Base-by-base conservation (phyloP, 2,797 vertebrate genomes). In the Melanotaenia boesemani region DNA sequence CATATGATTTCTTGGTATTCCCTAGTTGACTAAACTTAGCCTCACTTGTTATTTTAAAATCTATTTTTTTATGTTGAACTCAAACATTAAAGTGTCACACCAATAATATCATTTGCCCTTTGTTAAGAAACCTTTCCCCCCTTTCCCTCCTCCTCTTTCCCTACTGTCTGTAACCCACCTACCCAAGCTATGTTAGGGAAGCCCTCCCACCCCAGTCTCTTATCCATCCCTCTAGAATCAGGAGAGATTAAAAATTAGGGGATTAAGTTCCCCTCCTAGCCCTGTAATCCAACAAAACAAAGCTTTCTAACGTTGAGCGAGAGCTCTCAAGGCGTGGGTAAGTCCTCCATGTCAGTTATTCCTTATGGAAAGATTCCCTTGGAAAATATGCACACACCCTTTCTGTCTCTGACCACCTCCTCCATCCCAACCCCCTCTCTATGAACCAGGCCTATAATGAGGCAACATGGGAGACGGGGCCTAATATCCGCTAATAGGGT, bases 221-320 rank as follows among this genome's bases (percentile, higher is more conserved):
- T 81, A 76, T 63, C 84, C 85, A 91, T 92, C 92, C 87, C 86
- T 79, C 81, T 89, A 86, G 87, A 93, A 94, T 94, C 91, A 87
- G 80, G 80, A 87, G 86, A 93, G 94, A 94, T 95, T 94, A 94
- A 92, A 93, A 92, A 92, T 91, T 92, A 92, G 86, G 87, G 91
- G 91, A 93, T 93, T 94, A 93, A 78, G 82, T 87, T 91, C 79
- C 88, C 89, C 87, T 90, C 84, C 89, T 90, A 76, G 80, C 86
- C 85, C 90, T 66, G 83, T 94, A 95, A 95, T 95, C 93, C 92
- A 86, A 86, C 91, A 89, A 92, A 95, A 93, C 92, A 95, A 95
- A 91, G 92, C 90, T 89, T 82, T 90, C 85, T 87, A 93, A 92
- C 83, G 72, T 85, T 12, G 75, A 83, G 76, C 58, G 76, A 90